These are phyloP conservation scores for Phyllopteryx taeniolatus DNA, from an alignment of 2,113 vertebrate species.

Conservation along the genomic window DNA sequence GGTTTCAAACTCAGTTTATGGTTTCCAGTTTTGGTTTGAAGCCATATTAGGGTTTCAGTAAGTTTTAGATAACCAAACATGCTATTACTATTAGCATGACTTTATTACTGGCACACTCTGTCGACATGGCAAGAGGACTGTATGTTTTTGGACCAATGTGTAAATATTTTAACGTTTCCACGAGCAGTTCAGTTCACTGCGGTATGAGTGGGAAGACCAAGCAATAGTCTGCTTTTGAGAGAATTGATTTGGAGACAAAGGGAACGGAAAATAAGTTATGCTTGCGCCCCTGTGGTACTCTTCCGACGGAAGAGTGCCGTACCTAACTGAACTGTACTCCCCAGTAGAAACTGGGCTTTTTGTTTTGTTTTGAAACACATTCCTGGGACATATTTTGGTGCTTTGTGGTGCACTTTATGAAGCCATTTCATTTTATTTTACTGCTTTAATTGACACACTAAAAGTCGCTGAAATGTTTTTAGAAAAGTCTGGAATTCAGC, in stretches of 20 bases:
- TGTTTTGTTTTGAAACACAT: background rate
- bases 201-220: background rate
- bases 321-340: background rate
- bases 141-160: background rate
- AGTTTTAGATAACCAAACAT: background rate
- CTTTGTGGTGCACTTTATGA: background rate
- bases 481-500: conserved; percentile 37
- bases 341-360: background rate
- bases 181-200: background rate
- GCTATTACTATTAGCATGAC: background rate
- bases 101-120: background rate
- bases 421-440: background rate
- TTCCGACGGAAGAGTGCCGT: background rate
- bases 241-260: background rate
- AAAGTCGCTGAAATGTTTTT: conserved; percentile 27
- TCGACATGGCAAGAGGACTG: background rate
- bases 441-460: background rate
- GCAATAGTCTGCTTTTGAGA: background rate
- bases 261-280: background rate
- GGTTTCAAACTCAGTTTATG: too few relatives aligned
- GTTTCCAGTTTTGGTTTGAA: too few relatives aligned
- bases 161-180: background rate
- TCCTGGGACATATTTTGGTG: background rate
- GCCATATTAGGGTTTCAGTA: background rate
- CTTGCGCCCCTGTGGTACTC: too few relatives aligned